Evolutionary conservation across 2,797 vertebrate genomes (phyloP).

Genomic region (Tangara arthus): DNA sequence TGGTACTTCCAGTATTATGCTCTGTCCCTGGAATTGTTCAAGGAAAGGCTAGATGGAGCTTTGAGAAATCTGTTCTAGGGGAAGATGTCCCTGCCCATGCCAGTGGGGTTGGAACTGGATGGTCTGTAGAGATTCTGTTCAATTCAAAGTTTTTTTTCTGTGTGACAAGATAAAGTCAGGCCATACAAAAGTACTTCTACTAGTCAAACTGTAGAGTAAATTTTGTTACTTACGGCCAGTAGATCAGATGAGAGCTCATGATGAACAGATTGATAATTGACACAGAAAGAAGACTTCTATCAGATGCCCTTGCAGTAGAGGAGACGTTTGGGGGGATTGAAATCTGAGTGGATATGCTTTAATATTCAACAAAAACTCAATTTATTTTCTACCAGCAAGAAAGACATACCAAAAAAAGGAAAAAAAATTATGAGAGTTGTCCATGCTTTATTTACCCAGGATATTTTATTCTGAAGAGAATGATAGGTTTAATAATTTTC

Average conservation of each 20-base stretch:
- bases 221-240: neutral
- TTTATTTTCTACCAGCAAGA: neutral
- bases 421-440: fast-evolving
- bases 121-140: neutral
- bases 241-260: neutral
- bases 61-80: neutral
- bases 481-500: neutral
- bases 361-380: neutral
- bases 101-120: neutral
- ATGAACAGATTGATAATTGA: neutral
- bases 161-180: neutral
- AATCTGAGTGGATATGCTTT: neutral
- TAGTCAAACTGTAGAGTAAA: neutral
- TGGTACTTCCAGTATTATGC: neutral
- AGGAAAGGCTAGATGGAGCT: neutral
- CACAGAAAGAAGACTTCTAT: neutral
- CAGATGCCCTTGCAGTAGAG: neutral
- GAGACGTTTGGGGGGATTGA: neutral
- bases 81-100: neutral
- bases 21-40: neutral
- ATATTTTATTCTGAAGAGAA: neutral
- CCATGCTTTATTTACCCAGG: neutral
- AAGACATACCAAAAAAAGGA: fast-evolving
- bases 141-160: neutral
- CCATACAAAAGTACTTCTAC: neutral